Evolutionary conservation across 1,140 invertebrate genomes (phyloP).

Genomic region (Cydia splendana): DNA sequence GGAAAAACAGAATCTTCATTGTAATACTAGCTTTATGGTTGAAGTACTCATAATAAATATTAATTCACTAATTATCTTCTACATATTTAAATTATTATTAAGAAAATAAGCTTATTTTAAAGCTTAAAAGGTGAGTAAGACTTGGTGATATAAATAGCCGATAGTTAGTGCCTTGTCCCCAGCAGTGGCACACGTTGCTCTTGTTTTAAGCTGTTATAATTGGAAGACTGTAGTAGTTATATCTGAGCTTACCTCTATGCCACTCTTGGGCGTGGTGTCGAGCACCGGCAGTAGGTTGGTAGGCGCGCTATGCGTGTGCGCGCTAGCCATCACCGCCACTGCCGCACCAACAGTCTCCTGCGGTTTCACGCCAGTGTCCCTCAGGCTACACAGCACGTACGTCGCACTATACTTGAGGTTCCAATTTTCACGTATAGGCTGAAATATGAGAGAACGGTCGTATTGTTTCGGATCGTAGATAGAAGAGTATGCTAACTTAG

Average conservation of each 20-base stretch:
- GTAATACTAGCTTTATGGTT: no score
- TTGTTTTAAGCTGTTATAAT: not conserved
- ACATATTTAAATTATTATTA: no score
- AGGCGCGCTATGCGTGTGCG: conserved; percentile 69
- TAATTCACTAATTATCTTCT: no score
- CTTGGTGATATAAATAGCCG: no score
- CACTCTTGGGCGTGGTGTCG: conserved; percentile 62
- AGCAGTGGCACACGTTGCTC: not conserved
- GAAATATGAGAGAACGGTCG: conserved; percentile 40
- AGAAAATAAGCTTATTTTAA: no score
- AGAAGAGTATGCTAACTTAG: not conserved
- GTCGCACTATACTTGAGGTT: conserved; percentile 95
- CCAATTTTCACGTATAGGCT: conserved; percentile 93
- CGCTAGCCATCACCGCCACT: conserved; percentile 83
- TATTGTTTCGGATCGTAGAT: not conserved
- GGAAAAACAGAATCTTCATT: conserved; percentile 32
- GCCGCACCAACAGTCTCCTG: conserved; percentile 75
- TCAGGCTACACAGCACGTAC: conserved; percentile 91
- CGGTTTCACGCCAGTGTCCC: conserved; percentile 80
- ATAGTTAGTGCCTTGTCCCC: not conserved
- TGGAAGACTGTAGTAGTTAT: not conserved
- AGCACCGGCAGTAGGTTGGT: conserved; percentile 67
- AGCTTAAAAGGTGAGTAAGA: no score
- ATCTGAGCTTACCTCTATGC: conserved; percentile 55
- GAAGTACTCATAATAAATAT: no score